Conservation (phyloP, 2,113 vertebrate genomes). For the Sinocyclocheilus anophthalmus region DNA sequence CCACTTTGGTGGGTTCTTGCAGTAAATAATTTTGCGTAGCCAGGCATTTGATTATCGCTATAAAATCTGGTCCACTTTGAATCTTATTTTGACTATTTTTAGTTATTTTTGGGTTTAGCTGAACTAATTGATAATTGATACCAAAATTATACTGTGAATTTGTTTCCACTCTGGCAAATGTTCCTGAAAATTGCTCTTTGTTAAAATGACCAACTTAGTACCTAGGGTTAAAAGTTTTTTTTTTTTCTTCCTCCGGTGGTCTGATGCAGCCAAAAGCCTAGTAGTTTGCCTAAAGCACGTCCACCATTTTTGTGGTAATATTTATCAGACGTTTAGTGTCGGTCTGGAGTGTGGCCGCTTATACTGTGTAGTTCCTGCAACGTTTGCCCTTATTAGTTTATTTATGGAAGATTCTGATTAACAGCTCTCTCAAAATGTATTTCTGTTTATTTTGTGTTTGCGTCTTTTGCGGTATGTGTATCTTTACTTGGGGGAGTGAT, state of each 20-base stretch:
- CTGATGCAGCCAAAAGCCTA: not conserved
- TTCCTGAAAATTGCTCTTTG: too few relatives aligned
- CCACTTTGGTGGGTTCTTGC: too few relatives aligned
- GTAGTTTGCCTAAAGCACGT: not conserved
- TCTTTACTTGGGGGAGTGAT: not conserved
- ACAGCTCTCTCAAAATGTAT: not conserved
- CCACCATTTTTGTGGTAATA: not conserved
- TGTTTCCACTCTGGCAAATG: not conserved
- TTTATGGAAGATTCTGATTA: not conserved
- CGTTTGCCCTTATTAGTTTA: not conserved
- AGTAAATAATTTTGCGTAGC: too few relatives aligned
- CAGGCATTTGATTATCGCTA: too few relatives aligned
- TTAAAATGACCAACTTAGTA: too few relatives aligned
- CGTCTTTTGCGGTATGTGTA: not conserved
- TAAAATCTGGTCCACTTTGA: too few relatives aligned
- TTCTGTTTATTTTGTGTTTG: conserved; percentile 8
- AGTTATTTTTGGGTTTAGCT: not conserved
- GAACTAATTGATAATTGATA: not conserved
- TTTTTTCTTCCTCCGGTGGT: not conserved
- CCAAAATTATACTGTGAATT: not conserved
- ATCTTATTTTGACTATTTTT: too few relatives aligned
- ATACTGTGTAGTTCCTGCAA: not conserved
- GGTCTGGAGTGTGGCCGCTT: not conserved
- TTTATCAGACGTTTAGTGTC: not conserved
- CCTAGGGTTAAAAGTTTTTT: not conserved